Evolutionary conservation across 2,888 invertebrate species (phyloP), one percentile per base, ranked within the genome.

Genomic region (Pelosia muscerda): DNA sequence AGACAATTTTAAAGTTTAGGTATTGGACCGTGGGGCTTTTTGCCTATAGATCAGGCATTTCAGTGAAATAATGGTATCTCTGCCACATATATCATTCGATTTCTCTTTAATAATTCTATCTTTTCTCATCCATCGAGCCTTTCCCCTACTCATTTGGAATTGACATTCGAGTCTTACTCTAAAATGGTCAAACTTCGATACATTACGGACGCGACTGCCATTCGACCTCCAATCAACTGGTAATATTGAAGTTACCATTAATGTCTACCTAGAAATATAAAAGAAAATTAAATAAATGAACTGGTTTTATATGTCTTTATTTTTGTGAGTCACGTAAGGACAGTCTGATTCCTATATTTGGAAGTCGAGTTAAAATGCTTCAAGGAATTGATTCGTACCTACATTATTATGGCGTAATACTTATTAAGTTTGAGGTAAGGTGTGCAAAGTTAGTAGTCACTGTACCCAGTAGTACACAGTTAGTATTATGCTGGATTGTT

Each of bases 381-480:
- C 69, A 64, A 57, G 66, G 54, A 71, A 79, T 69, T 68, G 71
- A 77, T 69, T 56, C 34, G 66, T 68, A 67, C 15, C 28, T 28
- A 28, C 6, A 38, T 68, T 74, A 72, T 68, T 61, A 74, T 71
- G 75, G 62, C 62, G 69, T 68, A 77, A 70, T 49, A 59, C 31
- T 79, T 64, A 77, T 72, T 79, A 70, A 64, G 53, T 54, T 26
- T 74, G 65, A 66, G 23, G 72, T 60, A 79, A 79, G 54, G 28
- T 62, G 57, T 10, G 57, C 42, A 62, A 19, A 25, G 22, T 38
- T 59, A 38, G 70, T 71, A 68, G 68, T 71, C 75, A 75, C 42
- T 75, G 77, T n/a, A n/a, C n/a, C n/a, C n/a, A n/a, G n/a, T n/a
- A n/a, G n/a, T n/a, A n/a, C n/a, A n/a, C n/a, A n/a, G n/a, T n/a